Conservation (phyloP, 2,888 invertebrate species). For the Octodonta nipae region DNA sequence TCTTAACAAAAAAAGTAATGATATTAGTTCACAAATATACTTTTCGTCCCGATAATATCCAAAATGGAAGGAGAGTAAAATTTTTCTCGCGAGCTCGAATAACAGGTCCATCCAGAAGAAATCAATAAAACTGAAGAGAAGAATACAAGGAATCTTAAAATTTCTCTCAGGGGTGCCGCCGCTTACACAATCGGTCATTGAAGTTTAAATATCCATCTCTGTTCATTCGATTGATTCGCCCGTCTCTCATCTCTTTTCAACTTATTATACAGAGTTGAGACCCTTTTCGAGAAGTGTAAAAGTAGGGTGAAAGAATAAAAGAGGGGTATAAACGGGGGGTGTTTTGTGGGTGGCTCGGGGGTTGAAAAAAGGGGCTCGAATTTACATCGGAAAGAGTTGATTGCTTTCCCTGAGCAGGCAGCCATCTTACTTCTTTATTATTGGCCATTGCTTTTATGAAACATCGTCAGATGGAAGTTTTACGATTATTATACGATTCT, state of each 20-base stretch:
- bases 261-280: constrained; percentile 16
- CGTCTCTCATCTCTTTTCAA: constrained; percentile 9
- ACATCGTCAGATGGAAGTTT: constrained; percentile 14
- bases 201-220: constrained; percentile 8
- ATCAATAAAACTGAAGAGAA: constrained; percentile 24
- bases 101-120: constrained; percentile 15
- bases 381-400: constrained; percentile 37
- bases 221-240: constrained; percentile 8
- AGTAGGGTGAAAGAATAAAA: constrained; percentile 37
- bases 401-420: constrained; percentile 32
- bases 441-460: constrained; percentile 29
- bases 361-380: constrained; percentile 28
- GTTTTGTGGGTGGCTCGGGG: constrained; percentile 27
- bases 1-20: too few species aligned
- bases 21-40: too few species aligned
- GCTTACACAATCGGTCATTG: constrained; percentile 24
- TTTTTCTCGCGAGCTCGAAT: too few species aligned
- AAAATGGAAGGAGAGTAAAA: too few species aligned
- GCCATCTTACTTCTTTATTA: constrained; percentile 35
- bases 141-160: constrained; percentile 24
- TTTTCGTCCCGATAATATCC: too few species aligned
- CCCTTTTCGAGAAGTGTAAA: constrained; percentile 32
- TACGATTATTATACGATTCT: too few species aligned
- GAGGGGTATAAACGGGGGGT: constrained; percentile 33
- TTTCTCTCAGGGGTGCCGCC: constrained; percentile 19